phyloP scores from a whole-genome alignment of 2,113 vertebrate genomes.

The Coptodon rendalli region DNA sequence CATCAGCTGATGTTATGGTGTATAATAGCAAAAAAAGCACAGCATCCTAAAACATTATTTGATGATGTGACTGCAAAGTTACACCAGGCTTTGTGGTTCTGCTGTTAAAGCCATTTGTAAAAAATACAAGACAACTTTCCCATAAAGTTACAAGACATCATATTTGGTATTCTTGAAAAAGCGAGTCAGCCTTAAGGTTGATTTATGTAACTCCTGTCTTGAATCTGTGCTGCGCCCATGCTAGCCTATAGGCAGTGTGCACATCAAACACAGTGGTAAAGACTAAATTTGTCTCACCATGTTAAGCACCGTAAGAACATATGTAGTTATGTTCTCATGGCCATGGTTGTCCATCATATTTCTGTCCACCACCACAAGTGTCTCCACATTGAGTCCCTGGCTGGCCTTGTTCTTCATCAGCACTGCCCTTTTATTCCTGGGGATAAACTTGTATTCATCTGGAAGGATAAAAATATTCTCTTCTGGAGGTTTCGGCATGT shows the following conservation, averaged over 20 bases:
- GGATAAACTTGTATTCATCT: constrained; percentile 74
- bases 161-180: not conserved
- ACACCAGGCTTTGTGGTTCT: not conserved
- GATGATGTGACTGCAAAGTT: not conserved
- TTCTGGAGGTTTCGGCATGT: constrained; percentile 79
- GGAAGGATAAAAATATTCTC: constrained; percentile 72
- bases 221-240: not conserved
- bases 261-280: not conserved
- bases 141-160: not conserved
- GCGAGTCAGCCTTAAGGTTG: not conserved
- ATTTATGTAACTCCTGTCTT: not conserved
- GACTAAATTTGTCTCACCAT: constrained; percentile 72
- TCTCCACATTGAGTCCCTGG: constrained; percentile 82
- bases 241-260: not conserved
- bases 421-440: constrained; percentile 73
- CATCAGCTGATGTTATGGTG: not conserved
- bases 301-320: constrained; percentile 86
- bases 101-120: not conserved
- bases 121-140: not conserved
- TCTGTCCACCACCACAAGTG: constrained; percentile 83
- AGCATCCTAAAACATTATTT: not conserved
- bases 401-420: constrained; percentile 56
- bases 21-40: not conserved
- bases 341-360: constrained; percentile 86
- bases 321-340: constrained; percentile 84